Evolutionary conservation across 2,113 vertebrate species (phyloP), one percentile per base, ranked within the genome.

Genomic region (Daphoenositta chrysoptera): DNA sequence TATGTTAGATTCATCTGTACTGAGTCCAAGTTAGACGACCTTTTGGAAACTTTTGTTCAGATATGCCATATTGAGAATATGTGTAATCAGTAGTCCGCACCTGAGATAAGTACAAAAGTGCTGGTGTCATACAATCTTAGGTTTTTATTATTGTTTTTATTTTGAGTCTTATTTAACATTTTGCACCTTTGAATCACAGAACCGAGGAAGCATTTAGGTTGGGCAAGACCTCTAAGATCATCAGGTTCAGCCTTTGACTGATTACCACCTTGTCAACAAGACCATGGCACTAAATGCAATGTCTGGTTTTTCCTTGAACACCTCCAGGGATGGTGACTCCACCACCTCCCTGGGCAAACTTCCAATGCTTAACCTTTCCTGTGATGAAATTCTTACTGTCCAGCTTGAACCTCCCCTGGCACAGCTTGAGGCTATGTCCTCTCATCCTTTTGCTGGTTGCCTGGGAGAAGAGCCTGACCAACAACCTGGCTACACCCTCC

Each of bases 401-500:
- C 37, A 20, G 0, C 27, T 24, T 73, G 37, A 58, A 37, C 10
- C 10, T 33, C 14, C 15, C 14, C 17, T 65, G 44, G 15, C 10
- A 50, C 35, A 37, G 27, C 42, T 50, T 65, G 58, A 50, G 37
- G 35, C 50, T 56, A 1, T 72, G 14, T 72, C 37, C 21, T 63
- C 42, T 71, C 10, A 19, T 54, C 9, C 44, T 81, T 22, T 50
- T 5, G 5, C 18, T 72, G 35, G 11, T 7, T 72, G 42, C 26
- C 15, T 57, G 27, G 76, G 35, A 72, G 31, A 57, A 35, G 31
- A 50, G 48, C 26, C 31, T 5, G 27, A 19, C 23, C 9, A 13
- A 13, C 2, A 5, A 5, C 26, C 35, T 37, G 18, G 35, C 44
- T 20, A 9, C 33, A 14, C 0, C 9, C 16, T 35, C 26, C 16